Base-by-base conservation (phyloP, 2,888 invertebrate species). In the Torymus aiolomorphi region DNA sequence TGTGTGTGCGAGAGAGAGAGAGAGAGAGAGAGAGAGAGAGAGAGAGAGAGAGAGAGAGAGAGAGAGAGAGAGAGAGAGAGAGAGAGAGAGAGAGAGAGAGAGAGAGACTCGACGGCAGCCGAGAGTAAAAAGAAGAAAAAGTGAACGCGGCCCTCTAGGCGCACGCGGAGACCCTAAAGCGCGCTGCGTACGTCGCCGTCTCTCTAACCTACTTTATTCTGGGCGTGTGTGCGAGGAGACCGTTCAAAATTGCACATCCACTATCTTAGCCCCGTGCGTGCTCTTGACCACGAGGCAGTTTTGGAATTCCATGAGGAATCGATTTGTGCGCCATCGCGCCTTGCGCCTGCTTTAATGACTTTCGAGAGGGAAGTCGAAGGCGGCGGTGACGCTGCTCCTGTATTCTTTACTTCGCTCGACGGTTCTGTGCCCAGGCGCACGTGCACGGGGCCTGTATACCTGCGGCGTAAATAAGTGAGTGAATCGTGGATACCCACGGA, bases 221-320 rank as follows among this genome's bases (percentile, higher is more conserved):
- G 42, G 8, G 42, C 42, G 42, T 42, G 42, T 42, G 42, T 8
- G 8, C 51, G 24, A 18, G 62, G 13, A 20, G 12, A 56, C 49
- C 76, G 42, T 61, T 76, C 20, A 69, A 76, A 76, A 76, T 76
- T 76, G 69, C 20, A 76, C 18, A 54, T 65, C 20, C 42, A 54
- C 42, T 18, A 42, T 56, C 4, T 62, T 12, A 52, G 52, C 51
- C 61, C 54, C 14, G n/a, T 51, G 31, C 57, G 20, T 31, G 31
- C 24, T 57, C 69, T 49, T 31, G 20, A 59, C 59, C 52, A 14
- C 14, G 4, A 20, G 69, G 16, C 67, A 14, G 14, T n/a, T 18
- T 16, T 20, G 24, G 63, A 67, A 54, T 57, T 16, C 16, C 31
- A 69, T 42, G 56, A 57, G 42, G 57, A 16, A 16, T 5, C 57